Evolutionary conservation across 2,888 invertebrate genomes (phyloP).

Genomic region (Troilus luridus): DNA sequence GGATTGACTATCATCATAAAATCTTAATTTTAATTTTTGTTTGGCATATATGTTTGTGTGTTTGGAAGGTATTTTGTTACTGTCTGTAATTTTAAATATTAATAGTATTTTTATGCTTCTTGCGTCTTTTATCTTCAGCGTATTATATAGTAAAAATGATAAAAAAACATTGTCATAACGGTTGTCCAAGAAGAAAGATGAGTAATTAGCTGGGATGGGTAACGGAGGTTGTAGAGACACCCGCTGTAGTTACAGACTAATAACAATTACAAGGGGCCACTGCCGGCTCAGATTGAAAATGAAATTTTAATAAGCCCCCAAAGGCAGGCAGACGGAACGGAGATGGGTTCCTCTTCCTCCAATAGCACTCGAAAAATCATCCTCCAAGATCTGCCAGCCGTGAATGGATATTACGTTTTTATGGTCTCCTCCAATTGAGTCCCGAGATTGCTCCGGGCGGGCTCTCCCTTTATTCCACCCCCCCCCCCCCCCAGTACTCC

Average conservation of each 20-base stretch:
- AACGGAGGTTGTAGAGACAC: not conserved
- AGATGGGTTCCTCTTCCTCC: constrained; percentile 9
- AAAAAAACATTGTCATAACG: too few species aligned
- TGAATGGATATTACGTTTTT: constrained; percentile 59
- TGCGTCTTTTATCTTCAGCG: too few species aligned
- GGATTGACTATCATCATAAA: too few species aligned
- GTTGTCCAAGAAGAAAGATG: not conserved
- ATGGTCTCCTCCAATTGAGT: constrained; percentile 51
- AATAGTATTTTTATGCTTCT: too few species aligned
- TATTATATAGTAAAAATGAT: too few species aligned
- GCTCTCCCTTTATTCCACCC: too few species aligned
- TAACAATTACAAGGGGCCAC: constrained; percentile 52
- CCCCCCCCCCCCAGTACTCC: not conserved
- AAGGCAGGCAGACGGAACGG: not conserved
- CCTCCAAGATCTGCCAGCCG: constrained; percentile 20
- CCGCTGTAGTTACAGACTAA: constrained; percentile 5
- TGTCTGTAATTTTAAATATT: too few species aligned
- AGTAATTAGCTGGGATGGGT: not conserved
- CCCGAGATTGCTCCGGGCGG: constrained; percentile 39
- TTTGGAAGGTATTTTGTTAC: too few species aligned
- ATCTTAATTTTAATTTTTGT: too few species aligned
- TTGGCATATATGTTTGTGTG: too few species aligned
- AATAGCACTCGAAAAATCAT: constrained; percentile 57
- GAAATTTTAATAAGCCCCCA: constrained; percentile 56
- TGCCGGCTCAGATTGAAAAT: constrained; percentile 46